phyloP scores from a whole-genome alignment of 1,140 invertebrate species.

The Pteromalus puparum region DNA sequence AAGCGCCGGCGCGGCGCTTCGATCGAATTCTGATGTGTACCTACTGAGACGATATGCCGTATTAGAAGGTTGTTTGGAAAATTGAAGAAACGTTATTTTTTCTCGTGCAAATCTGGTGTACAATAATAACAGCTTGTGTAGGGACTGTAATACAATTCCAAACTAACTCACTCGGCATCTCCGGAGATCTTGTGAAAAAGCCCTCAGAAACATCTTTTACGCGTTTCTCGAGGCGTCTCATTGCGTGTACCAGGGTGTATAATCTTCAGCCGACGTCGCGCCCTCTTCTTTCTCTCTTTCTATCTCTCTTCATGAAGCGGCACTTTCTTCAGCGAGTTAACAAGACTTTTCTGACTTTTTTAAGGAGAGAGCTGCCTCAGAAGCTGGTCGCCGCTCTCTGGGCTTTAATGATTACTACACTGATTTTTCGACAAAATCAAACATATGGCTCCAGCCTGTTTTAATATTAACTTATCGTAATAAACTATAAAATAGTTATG shows the following conservation, averaged over 20 bases:
- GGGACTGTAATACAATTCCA: too few species aligned
- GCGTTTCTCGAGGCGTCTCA: not conserved
- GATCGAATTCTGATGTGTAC: too few species aligned
- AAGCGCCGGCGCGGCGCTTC: too few species aligned
- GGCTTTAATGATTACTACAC: not conserved
- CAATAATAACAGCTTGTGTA: too few species aligned
- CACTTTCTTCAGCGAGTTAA: conserved; percentile 6
- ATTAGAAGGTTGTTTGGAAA: too few species aligned
- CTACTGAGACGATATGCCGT: too few species aligned
- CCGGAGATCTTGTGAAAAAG: not conserved
- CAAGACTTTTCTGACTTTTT: conserved; percentile 11
- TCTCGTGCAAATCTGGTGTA: too few species aligned
- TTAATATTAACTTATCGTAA: too few species aligned
- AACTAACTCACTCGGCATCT: not conserved
- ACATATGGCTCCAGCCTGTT: too few species aligned
- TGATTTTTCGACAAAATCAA: too few species aligned
- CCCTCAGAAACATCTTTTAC: not conserved
- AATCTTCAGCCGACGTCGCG: not conserved
- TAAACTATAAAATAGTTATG: too few species aligned
- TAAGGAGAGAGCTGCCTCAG: not conserved
- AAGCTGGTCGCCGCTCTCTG: not conserved
- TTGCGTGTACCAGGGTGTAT: not conserved
- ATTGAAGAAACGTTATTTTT: too few species aligned
- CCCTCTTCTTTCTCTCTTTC: not conserved
- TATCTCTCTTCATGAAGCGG: not conserved